These are phyloP conservation scores for Melanostoma scalare DNA, from an alignment of 2,888 invertebrate genomes.

Conservation along the genomic window DNA sequence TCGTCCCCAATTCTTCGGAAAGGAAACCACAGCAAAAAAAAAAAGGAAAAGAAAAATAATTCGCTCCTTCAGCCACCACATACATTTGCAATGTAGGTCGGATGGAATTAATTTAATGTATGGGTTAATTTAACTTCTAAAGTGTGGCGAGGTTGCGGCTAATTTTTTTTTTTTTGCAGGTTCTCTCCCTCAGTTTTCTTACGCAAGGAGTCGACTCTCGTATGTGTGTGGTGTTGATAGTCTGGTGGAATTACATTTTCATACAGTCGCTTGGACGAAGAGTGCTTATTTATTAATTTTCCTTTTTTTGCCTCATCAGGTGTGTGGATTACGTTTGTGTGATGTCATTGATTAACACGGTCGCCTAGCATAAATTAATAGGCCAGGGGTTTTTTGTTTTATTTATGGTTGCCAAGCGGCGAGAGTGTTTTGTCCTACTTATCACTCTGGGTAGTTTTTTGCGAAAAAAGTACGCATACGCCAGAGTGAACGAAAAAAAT, in stretches of 20 bases:
- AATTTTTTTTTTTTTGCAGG: neutral
- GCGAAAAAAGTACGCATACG: slow-evolving; percentile 8
- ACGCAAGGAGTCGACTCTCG: neutral
- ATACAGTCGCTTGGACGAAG: slow-evolving; percentile 7
- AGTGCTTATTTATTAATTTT: neutral
- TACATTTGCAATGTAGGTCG: slow-evolving; percentile 17
- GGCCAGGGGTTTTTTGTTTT: neutral
- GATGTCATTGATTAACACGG: neutral
- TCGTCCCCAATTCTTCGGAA: neutral
- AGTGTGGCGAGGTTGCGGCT: slow-evolving; percentile 26
- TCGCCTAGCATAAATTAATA: slow-evolving; percentile 3
- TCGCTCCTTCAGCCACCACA: neutral
- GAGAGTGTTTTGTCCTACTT: neutral
- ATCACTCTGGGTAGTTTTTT: neutral
- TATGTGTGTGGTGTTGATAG: slow-evolving; percentile 17
- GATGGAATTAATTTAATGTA: slow-evolving; percentile 47
- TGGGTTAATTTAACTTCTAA: slow-evolving; percentile 44
- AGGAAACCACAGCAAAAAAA: neutral
- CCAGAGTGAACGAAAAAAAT: slow-evolving; percentile 2
- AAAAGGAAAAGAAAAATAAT: slow-evolving; percentile 32
- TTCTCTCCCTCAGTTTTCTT: neutral
- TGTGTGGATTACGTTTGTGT: neutral
- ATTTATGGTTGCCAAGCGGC: neutral
- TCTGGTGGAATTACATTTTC: slow-evolving; percentile 19
- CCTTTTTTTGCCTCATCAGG: neutral